These are phyloP conservation scores for Danaus melanippus DNA, from an alignment of 1,140 invertebrate species.

Conservation along the genomic window DNA sequence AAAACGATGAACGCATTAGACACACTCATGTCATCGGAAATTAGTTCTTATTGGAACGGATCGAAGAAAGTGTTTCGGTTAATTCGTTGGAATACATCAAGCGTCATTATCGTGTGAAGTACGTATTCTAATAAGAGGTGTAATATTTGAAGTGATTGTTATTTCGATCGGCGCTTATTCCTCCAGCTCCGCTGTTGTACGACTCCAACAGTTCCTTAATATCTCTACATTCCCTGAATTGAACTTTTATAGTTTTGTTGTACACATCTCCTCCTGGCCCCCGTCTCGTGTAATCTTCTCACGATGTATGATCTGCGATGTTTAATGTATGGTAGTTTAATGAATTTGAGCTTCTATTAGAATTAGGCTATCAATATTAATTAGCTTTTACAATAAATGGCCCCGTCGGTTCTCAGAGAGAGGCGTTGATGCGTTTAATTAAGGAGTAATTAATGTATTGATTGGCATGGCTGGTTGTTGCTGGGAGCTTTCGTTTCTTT, in stretches of 20 bases:
- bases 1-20: conserved; percentile 11
- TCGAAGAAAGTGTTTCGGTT: conserved; percentile 28
- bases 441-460: conserved; percentile 32
- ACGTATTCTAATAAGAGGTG: conserved; percentile 41
- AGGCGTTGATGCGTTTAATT: conserved; percentile 34
- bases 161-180: conserved; percentile 31
- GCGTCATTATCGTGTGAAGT: conserved; percentile 28
- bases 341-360: conserved; percentile 29
- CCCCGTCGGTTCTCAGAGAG: conserved; percentile 14
- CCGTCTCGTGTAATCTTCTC: not conserved
- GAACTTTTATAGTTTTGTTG: too few relatives aligned
- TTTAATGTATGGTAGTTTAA: conserved; percentile 33
- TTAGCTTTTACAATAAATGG: conserved; percentile 34
- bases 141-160: conserved; percentile 33
- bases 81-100: conserved; percentile 20
- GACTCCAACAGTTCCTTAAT: too few relatives aligned
- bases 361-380: conserved; percentile 39
- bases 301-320: conserved; percentile 21
- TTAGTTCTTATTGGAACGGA: conserved; percentile 33
- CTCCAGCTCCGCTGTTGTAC: conserved; percentile 6
- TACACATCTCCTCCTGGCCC: too few relatives aligned
- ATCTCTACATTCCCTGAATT: too few relatives aligned
- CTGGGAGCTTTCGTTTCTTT: too few relatives aligned
- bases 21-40: conserved; percentile 28
- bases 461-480: conserved; percentile 5